Evolutionary conservation across 2,113 vertebrate genomes (phyloP), one percentile per base, ranked within the genome.

Genomic region (Strigops habroptila): DNA sequence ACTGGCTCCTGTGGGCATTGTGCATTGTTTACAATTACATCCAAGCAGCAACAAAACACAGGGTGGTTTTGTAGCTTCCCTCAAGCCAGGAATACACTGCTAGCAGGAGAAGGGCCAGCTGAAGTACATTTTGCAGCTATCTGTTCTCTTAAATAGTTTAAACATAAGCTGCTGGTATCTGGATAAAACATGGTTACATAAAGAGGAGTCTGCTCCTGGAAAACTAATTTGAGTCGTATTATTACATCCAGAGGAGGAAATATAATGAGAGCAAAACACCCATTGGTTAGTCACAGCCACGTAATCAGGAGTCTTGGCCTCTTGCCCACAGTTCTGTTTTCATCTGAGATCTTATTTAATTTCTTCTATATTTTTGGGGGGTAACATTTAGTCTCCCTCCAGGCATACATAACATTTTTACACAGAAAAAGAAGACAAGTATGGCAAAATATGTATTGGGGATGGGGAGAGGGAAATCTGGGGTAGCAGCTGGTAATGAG

Each of bases 111-210:
- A 87, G 70, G 95, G 84, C 94, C 91, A 73, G 59, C 91, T 87
- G 70, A 95, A 95, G 89, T 82, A 41, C 92, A 69, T 94, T 92
- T 85, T 93, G 82, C 84, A 93, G 86, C 95, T 94, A 90, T 96
- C 97, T 97, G 96, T 97, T 96, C 93, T 96, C 89, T 94, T 97
- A 96, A 97, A 96, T 96, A 95, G 91, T 96, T 97, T 94, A 97
- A 96, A 78, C 70, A 31, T 85, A 90, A 92, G 92, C 82, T 94
- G 88, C 90, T 92, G 73, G 93, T 95, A 27, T 96, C 93, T 91
- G 69, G 90, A 57, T 77, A 68, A 93, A 93, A 78, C 94, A 91
- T 41, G 91, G 82, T 92, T 93, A 80, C 82, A 65, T 93, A 85
- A 95, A 95, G 76, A 91, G 86, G 73, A 82, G 82, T 92, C 95